These are phyloP conservation scores for Motacilla alba DNA, from an alignment of 2,113 vertebrate genomes.

Conservation along the genomic window DNA sequence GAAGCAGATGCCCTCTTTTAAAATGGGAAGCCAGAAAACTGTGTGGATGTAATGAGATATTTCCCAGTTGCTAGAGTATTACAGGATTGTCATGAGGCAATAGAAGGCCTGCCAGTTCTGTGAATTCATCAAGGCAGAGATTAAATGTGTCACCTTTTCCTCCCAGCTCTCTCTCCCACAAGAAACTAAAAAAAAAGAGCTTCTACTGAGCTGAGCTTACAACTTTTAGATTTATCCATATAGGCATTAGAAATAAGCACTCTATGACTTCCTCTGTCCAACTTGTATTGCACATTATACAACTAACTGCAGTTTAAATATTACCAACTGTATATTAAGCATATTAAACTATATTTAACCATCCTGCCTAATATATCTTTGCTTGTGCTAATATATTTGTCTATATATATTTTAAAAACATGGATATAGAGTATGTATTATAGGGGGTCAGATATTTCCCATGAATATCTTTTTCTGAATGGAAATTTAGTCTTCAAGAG, in stretches of 20 bases:
- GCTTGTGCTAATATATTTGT: neutral
- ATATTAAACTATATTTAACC: slow-evolving; percentile 6
- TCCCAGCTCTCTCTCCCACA: neutral
- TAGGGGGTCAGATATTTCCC: slow-evolving; percentile 47
- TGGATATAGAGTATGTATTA: slow-evolving; percentile 14
- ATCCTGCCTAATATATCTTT: neutral
- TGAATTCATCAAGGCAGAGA: neutral
- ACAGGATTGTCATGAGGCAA: neutral
- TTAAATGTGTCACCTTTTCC: neutral
- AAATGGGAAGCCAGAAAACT: neutral
- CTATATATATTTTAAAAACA: neutral
- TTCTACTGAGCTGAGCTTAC: neutral
- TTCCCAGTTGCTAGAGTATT: neutral
- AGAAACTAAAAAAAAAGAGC: neutral
- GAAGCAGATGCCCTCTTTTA: neutral
- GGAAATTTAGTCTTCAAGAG: neutral
- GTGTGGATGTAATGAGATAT: neutral
- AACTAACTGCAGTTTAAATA: neutral
- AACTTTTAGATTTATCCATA: neutral
- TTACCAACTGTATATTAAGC: neutral
- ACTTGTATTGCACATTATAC: neutral
- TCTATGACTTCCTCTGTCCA: neutral
- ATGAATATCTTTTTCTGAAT: slow-evolving; percentile 56
- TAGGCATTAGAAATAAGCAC: neutral
- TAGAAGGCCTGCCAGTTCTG: neutral